Evolutionary conservation across 2,888 invertebrate species (phyloP).

Genomic region (Strigamia maritima): DNA sequence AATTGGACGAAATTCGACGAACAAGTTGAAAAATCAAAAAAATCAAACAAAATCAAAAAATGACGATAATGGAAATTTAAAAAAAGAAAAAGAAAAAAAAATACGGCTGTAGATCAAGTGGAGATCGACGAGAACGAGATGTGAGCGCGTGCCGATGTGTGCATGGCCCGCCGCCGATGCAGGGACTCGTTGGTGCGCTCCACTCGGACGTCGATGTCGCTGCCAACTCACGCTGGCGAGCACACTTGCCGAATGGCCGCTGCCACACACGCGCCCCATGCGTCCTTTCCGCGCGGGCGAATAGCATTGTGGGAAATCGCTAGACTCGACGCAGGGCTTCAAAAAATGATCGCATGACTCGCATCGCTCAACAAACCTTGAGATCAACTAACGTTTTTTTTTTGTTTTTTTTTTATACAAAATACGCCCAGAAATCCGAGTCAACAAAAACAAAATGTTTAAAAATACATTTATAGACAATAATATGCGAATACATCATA

Average conservation of each 20-base stretch:
- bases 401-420: too few species aligned
- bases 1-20: background rate
- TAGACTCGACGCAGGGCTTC: background rate
- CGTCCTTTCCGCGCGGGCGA: background rate
- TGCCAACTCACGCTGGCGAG: background rate
- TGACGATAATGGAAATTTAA: too few species aligned
- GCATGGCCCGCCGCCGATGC: constrained; percentile 4
- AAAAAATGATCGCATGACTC: background rate
- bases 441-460: too few species aligned
- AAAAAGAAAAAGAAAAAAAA: background rate
- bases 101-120: background rate
- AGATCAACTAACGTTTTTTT: background rate
- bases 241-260: background rate
- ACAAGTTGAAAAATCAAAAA: too few species aligned
- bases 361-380: too few species aligned
- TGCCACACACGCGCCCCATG: background rate
- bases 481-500: too few species aligned
- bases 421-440: too few species aligned
- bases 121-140: background rate
- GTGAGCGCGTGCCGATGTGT: background rate
- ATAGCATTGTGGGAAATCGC: background rate
- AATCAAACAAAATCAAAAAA: too few species aligned
- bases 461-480: too few species aligned
- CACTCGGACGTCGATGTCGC: background rate
- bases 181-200: background rate